Evolutionary conservation across 2,888 invertebrate genomes (phyloP), one percentile per base, ranked within the genome.

Genomic region (Danaus chrysippus): DNA sequence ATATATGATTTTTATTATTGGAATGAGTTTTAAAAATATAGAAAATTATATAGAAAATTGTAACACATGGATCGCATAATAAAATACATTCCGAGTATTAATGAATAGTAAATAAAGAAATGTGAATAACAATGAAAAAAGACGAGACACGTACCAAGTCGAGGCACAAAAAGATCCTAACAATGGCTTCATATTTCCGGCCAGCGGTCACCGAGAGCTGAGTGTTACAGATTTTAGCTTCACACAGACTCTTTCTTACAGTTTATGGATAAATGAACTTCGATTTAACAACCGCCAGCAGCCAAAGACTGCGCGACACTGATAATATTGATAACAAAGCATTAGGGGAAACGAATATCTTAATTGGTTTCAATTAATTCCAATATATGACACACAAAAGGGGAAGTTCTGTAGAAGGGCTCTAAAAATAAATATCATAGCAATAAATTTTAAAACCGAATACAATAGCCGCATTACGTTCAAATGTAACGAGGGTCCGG

Each of bases 141-240:
- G 73, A 74, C 73, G 73, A 72, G 70, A 71, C 74, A 73, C 69
- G 70, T 71, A 72, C 46, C 46, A 10, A 49, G 70, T 66, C 73
- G 65, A 68, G 70, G 76, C 75, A 84, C 65, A 72, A 84, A 85
- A 86, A 81, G 77, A 79, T 74, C 71, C 72, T 76, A 71, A 87
- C 86, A 87, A 87, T 86, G 82, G 79, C 77, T 79, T 79, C 81
- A 81, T 76, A 79, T 85, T 85, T 87, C 87, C 84, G 83, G 82
- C 71, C 76, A 75, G 65, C 66, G 70, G 65, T 66, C 65, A 66
- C 59, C 53, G 65, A 64, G 59, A 64, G 59, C 46, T 59, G 60
- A 53, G 62, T 59, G 54, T 59, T 75, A 63, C 54, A 66, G 73
- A 73, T 68, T 75, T 73, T 66, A 64, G 66, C 68, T 73, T 72